phyloP scores from a whole-genome alignment of 2,113 vertebrate species.

The Suricata suricatta region DNA sequence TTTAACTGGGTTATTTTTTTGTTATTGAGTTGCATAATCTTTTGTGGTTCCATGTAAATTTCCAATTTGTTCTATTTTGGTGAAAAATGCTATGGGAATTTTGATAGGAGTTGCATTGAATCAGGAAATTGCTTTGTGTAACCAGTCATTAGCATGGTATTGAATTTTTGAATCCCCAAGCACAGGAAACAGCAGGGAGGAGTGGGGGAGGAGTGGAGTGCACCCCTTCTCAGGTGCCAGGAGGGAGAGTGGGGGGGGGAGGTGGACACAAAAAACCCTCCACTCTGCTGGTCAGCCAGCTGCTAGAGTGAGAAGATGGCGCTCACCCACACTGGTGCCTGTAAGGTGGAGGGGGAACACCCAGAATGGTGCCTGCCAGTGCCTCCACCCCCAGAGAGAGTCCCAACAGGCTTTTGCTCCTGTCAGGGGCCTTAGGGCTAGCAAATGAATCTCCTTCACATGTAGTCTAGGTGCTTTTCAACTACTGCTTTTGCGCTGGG shows the following conservation, averaged over 20 bases:
- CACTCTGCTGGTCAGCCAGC: too few relatives aligned
- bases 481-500: not conserved
- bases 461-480: not conserved
- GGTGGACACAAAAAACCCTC: too few relatives aligned
- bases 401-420: not conserved
- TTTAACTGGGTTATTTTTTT: not conserved
- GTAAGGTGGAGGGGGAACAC: not conserved
- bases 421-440: not conserved
- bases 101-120: not conserved
- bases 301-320: not conserved
- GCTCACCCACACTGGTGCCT: not conserved
- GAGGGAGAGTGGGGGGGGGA: too few relatives aligned
- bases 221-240: not conserved
- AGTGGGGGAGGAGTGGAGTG: not conserved
- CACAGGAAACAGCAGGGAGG: not conserved
- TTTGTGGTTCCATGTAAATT: not conserved
- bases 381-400: not conserved
- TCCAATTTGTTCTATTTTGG: not conserved
- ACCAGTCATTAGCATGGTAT: not conserved
- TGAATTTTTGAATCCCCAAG: not conserved
- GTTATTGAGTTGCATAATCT: not conserved
- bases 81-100: not conserved
- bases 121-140: not conserved
- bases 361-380: not conserved
- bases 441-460: not conserved